Conservation (phyloP, 2,888 invertebrate species). For the Eupithecia exiguata region DNA sequence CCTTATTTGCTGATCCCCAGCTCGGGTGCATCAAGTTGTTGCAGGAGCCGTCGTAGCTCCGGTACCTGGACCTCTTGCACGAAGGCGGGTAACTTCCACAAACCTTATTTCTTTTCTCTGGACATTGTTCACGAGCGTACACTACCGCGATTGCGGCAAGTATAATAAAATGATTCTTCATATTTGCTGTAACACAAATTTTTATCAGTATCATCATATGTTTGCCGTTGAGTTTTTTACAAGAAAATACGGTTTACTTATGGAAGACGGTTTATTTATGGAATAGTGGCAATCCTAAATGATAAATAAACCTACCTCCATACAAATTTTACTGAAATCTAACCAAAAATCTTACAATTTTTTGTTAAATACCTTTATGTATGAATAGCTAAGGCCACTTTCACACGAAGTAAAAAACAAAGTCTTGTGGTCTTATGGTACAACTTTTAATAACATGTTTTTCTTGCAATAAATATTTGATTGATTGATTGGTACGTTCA, state of each 20-base stretch:
- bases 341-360: not conserved
- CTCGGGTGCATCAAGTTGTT: constrained; percentile 25
- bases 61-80: constrained; percentile 21
- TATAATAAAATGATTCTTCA: not conserved
- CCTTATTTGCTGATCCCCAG: constrained; percentile 20
- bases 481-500: no score
- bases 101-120: not conserved
- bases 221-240: not conserved
- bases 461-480: no score
- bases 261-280: no score
- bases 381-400: not conserved
- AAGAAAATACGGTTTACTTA: no score
- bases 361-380: not conserved
- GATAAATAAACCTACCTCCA: not conserved
- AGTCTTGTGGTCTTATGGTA: no score
- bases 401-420: not conserved
- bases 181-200: not conserved
- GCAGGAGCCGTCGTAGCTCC: constrained; percentile 29
- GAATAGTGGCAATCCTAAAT: no score
- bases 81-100: constrained; percentile 19
- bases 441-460: no score
- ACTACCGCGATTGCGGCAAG: not conserved
- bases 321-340: not conserved
- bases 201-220: no score
- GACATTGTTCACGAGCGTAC: not conserved